These are phyloP conservation scores for Phaetusa simplex DNA, from an alignment of 2,113 vertebrate species.

Conservation along the genomic window DNA sequence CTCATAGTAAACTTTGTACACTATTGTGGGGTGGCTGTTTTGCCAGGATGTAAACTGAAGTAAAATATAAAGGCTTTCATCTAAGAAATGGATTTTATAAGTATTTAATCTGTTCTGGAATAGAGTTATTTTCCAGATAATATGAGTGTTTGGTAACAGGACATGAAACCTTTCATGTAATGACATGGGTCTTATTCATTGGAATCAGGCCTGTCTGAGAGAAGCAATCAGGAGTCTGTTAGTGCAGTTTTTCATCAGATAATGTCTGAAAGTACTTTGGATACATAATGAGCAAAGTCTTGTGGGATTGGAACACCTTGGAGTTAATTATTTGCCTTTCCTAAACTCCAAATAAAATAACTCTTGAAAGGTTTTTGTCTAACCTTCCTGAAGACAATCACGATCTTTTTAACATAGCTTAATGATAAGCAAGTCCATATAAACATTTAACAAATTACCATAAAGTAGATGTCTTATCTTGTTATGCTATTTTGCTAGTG, in stretches of 20 bases:
- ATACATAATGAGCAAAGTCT: not conserved
- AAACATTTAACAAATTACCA: not conserved
- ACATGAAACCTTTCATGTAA: not conserved
- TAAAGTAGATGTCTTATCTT: not conserved
- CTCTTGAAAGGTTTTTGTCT: not conserved
- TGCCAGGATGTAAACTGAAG: not conserved
- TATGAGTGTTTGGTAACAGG: not conserved
- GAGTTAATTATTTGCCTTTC: not conserved
- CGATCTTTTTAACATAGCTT: not conserved
- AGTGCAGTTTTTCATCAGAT: not conserved
- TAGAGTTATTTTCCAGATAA: not conserved
- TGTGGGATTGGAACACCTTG: not conserved
- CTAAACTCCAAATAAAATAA: not conserved
- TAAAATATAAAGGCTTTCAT: not conserved
- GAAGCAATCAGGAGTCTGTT: not conserved
- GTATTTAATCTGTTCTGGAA: not conserved
- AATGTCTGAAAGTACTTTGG: not conserved
- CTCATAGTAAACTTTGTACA: rapidly evolving
- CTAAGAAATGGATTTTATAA: not conserved
- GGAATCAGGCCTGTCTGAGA: not conserved
- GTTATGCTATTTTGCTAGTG: not conserved
- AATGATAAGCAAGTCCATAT: not conserved
- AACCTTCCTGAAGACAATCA: not conserved
- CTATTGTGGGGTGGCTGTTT: not conserved
- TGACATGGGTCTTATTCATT: not conserved